A percentile compares a stretch with the other conserved stretches of the same genome.
phyloP scores from a whole-genome alignment of 2,888 invertebrate genomes.

The Auanema freiburgensis region DNA sequence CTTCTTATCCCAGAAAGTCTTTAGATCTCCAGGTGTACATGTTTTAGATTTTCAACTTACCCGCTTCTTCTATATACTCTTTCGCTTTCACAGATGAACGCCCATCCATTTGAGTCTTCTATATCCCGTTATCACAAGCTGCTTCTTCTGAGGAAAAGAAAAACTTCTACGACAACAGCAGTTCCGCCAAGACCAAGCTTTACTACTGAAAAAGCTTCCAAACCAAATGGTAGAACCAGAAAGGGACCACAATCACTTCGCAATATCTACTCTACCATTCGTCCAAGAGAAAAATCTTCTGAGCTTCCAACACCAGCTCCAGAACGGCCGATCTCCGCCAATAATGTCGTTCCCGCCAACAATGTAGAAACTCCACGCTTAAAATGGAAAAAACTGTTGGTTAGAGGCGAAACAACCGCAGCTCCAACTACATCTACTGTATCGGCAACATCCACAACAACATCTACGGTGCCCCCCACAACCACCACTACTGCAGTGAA shows the following conservation, averaged over 20 bases:
- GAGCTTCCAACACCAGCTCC: constrained; percentile 4
- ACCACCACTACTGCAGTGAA: no score
- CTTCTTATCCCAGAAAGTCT: not conserved
- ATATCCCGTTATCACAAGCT: constrained; percentile 45
- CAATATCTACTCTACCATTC: constrained; percentile 2
- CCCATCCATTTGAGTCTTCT: constrained; percentile 34
- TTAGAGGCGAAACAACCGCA: constrained; percentile 11
- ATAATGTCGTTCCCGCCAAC: constrained; percentile 3
- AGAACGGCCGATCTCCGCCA: constrained; percentile 8
- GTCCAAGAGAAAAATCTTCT: not conserved
- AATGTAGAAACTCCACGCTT: constrained; percentile 21
- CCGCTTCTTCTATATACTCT: not conserved
- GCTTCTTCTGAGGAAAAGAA: constrained; percentile 24
- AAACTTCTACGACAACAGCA: constrained; percentile 5
- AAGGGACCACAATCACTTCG: constrained; percentile 4
- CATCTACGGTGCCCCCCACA: no score
- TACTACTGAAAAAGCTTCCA: not conserved
- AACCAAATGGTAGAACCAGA: not conserved
- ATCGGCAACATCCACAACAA: no score
- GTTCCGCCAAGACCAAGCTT: not conserved
- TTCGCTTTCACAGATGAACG: constrained; percentile 21
- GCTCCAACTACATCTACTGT: constrained; percentile 1
- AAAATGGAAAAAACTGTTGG: constrained; percentile 40
- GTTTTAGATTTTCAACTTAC: not conserved
- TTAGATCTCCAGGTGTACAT: not conserved